Base-by-base conservation (phyloP, 2,113 vertebrate species). In the Zosterops pallidus region DNA sequence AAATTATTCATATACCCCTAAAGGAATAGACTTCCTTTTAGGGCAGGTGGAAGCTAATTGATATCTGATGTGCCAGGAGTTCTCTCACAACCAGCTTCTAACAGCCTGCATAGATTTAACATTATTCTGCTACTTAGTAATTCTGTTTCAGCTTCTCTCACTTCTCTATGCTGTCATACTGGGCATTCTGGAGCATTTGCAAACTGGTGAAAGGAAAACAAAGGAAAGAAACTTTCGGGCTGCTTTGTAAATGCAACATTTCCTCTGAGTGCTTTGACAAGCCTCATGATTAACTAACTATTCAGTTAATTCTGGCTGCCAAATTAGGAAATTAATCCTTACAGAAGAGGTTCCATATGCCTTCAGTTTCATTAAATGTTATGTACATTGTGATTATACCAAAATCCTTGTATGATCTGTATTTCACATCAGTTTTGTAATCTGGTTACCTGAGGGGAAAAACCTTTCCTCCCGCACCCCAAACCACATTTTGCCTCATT, bases 1-100 rank as follows among this genome's bases (percentile, higher is more conserved):
- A 91, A 96, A 97, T 97, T 96, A 97, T 97, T 96, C 90, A 96
- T 96, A 22, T 33, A 24, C 35, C 94, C 84, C 85, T 91, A 29
- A 75, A 95, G 89, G 74, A 88, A 78, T 20, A 86, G n/a, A 12
- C 80, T 96, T 84, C 70, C 75, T 93, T 93, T 89, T 70, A 91
- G 46, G 80, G 96, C 67, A 92, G 63, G 70, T 94, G 86, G 85
- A 92, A 95, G 80, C 53, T 96, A 88, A 96, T 83, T 97, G 91
- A 65, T 91, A 89, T 77, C 62, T 85, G 71, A 81, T 91, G 69
- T 78, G 67, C 69, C 62, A 70, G 87, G 68, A 93, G 57, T 64
- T 95, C 75, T 96, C 76, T 94, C 77, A 77, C 62, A 85, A 70
- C 15, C 60, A 53, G 53, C 68, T 91, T 92, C 68, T 78, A 75